Conservation (phyloP, 2,888 invertebrate species). For the Coenonympha arcania region DNA sequence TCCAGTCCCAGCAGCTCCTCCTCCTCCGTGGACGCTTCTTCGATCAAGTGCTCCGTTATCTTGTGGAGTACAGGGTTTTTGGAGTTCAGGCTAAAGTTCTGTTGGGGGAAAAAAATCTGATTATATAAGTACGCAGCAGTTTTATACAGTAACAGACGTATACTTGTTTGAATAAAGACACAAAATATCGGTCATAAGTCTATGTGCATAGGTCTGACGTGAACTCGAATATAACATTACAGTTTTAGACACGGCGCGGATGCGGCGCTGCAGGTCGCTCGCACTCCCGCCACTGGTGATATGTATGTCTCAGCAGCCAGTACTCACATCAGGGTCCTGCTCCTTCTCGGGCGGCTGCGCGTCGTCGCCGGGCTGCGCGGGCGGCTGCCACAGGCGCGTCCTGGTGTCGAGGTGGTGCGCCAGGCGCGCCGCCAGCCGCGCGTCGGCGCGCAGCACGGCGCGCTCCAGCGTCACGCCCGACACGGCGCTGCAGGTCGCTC, state of each 20-base stretch:
- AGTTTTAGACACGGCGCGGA: constrained; percentile 93
- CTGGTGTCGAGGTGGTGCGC: constrained; percentile 92
- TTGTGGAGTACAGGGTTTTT: constrained; percentile 96
- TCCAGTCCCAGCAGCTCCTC: constrained; percentile 89
- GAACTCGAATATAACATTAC: too few species aligned
- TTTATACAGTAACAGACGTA: too few species aligned
- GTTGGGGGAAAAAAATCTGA: constrained; percentile 13
- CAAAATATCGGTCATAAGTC: too few species aligned
- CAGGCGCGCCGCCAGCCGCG: constrained; percentile 92
- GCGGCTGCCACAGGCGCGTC: constrained; percentile 6
- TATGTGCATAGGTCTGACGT: too few species aligned
- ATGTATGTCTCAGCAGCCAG: neutral
- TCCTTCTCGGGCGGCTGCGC: neutral
- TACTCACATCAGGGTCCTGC: neutral
- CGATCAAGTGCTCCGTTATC: constrained; percentile 97
- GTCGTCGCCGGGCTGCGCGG: neutral
- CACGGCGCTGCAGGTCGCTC: too few species aligned
- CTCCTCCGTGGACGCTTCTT: constrained; percentile 98
- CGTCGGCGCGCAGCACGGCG: constrained; percentile 90
- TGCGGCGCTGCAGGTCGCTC: constrained; percentile 94
- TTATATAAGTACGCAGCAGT: too few species aligned
- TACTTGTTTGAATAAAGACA: too few species aligned
- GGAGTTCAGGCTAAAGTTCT: constrained; percentile 79
- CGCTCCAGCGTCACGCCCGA: constrained; percentile 93
- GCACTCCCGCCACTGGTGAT: constrained; percentile 83